Evolutionary conservation across 2,888 invertebrate species (phyloP).

Genomic region (Chydorus sphaericus): DNA sequence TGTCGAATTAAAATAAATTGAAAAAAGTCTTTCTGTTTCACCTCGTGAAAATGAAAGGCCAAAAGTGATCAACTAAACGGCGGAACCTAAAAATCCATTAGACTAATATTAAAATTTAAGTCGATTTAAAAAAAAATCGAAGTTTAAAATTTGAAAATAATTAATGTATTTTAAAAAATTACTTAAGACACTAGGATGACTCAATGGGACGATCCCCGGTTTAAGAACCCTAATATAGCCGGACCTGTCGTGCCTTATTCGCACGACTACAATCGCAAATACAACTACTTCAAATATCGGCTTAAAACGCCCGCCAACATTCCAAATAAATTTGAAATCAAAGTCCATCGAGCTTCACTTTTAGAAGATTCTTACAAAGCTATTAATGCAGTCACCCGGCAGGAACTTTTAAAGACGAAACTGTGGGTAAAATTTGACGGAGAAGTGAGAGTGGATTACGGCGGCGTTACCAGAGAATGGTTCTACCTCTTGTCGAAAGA

Average conservation of each 20-base stretch:
- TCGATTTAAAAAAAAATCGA: too few relatives aligned
- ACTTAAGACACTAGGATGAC: constrained; percentile 79
- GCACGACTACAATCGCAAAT: constrained; percentile 95
- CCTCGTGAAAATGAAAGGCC: too few relatives aligned
- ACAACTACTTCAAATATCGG: constrained; percentile 93
- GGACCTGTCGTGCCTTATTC: constrained; percentile 98
- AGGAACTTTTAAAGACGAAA: constrained; percentile 90
- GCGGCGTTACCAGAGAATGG: constrained; percentile 93
- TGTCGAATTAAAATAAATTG: too few relatives aligned
- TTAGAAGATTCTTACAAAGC: constrained; percentile 94
- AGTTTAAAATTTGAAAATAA: too few relatives aligned
- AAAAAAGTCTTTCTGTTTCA: too few relatives aligned
- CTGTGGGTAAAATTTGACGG: constrained; percentile 98
- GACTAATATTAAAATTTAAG: too few relatives aligned
- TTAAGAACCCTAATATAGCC: constrained; percentile 90
- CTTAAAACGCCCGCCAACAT: constrained; percentile 90
- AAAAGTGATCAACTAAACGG: too few relatives aligned
- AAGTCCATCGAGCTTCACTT: constrained; percentile 70
- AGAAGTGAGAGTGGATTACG: constrained; percentile 91
- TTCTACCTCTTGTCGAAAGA: constrained; percentile 96
- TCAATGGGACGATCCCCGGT: constrained; percentile 97
- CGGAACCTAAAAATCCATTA: too few relatives aligned
- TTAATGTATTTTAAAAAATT: too few relatives aligned
- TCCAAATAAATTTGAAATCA: constrained; percentile 95
- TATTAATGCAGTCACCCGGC: constrained; percentile 75